Conservation (phyloP, 2,888 invertebrate genomes). For the Digitonthophagus gazella region DNA sequence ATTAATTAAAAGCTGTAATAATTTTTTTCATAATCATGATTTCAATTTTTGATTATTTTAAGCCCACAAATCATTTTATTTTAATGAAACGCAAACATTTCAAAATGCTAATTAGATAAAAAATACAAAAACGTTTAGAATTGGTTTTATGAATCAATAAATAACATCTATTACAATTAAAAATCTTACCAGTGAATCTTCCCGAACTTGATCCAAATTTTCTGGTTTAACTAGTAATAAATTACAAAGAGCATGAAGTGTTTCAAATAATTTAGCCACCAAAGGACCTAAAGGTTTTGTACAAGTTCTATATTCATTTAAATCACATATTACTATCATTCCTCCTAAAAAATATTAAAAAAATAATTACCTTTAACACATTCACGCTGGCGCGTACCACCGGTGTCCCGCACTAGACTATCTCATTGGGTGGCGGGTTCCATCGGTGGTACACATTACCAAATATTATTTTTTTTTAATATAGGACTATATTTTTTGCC, state of each 20-base stretch:
- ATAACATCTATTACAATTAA: slow-evolving; percentile 30
- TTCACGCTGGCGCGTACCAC: no score
- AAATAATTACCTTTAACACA: slow-evolving; percentile 10
- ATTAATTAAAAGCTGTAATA: background rate
- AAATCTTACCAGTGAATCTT: slow-evolving; percentile 81
- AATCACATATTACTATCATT: slow-evolving; percentile 97
- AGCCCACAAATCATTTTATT: slow-evolving; percentile 1
- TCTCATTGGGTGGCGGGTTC: no score
- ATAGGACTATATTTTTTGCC: no score
- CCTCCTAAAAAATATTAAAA: slow-evolving; percentile 78
- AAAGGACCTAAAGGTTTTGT: slow-evolving; percentile 74
- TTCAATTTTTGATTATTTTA: slow-evolving; percentile 20
- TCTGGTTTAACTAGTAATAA: slow-evolving; percentile 92
- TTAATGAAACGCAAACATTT: no score
- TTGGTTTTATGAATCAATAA: no score
- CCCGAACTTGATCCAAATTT: slow-evolving; percentile 93
- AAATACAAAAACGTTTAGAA: no score
- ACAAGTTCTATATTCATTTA: slow-evolving; percentile 93
- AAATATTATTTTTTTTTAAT: no score
- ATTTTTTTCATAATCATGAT: no score
- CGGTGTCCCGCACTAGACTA: no score
- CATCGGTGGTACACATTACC: no score
- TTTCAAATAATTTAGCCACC: slow-evolving; percentile 89
- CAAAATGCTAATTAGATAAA: no score
- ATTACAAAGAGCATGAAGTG: slow-evolving; percentile 93